A percentile compares a stretch with the other conserved stretches of the same genome.
Evolutionary conservation across 64 coral and sea anemone genomes (phyloP).

Genomic region (Montipora efflorescens): DNA sequence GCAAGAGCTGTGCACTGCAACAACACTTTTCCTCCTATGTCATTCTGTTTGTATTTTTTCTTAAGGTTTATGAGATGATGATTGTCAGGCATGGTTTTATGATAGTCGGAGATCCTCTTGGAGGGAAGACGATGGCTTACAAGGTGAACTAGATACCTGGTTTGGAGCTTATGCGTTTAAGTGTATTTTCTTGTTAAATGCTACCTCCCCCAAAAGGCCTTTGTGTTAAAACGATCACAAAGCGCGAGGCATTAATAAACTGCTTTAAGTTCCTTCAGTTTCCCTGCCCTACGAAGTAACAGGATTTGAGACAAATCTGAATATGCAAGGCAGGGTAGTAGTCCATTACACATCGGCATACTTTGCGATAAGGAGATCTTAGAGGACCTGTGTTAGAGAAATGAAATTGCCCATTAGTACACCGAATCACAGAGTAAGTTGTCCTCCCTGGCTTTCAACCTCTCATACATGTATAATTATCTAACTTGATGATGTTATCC

Average conservation of each 20-base stretch:
- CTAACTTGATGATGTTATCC: not conserved
- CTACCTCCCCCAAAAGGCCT: no score
- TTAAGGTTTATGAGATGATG: constrained; percentile 88
- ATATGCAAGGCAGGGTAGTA: no score
- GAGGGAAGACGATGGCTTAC: constrained; percentile 98
- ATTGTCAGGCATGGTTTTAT: constrained; percentile 85
- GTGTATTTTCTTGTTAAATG: not conserved
- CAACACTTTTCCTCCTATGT: not conserved
- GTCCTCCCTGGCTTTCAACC: not conserved
- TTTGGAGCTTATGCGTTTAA: not conserved
- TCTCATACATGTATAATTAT: not conserved
- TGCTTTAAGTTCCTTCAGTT: no score
- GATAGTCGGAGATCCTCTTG: constrained; percentile 98
- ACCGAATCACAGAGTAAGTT: not conserved
- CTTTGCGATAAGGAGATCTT: no score
- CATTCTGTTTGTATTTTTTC: not conserved
- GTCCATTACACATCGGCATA: no score
- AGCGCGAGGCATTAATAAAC: no score
- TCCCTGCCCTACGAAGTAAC: no score
- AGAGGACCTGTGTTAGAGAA: no score
- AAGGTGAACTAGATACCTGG: constrained; percentile 58
- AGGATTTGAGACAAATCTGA: no score
- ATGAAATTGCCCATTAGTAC: not conserved
- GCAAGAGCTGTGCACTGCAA: no score
- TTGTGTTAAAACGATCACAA: no score